Evolutionary conservation across 1,140 invertebrate genomes (phyloP).

Genomic region (Drosophila aff.): DNA sequence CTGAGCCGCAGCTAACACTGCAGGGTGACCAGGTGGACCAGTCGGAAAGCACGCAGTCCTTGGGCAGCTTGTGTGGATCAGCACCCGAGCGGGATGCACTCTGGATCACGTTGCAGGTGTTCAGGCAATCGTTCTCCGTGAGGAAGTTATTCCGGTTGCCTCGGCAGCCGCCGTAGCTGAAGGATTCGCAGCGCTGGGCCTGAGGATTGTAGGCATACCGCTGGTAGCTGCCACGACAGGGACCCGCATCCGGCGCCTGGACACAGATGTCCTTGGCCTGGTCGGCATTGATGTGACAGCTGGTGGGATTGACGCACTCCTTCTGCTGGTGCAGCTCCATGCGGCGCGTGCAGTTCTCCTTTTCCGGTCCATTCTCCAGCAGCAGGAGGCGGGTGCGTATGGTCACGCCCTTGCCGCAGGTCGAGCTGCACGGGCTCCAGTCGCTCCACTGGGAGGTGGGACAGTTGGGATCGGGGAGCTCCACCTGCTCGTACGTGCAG

Average conservation of each 20-base stretch:
- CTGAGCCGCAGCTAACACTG: conserved; percentile 88
- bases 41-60: conserved; percentile 89
- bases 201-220: conserved; percentile 93
- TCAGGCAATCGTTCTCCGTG: conserved; percentile 90
- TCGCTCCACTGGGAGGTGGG: conserved; percentile 90
- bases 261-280: conserved; percentile 93
- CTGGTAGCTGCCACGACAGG: conserved; percentile 92
- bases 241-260: conserved; percentile 90
- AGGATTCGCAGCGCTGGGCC: conserved; percentile 91
- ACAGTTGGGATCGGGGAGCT: conserved; percentile 87
- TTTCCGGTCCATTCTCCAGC: conserved; percentile 87
- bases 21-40: conserved; percentile 93
- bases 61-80: conserved; percentile 78
- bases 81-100: neutral
- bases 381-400: conserved; percentile 90
- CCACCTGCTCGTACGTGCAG: conserved; percentile 87
- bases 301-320: conserved; percentile 88
- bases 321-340: conserved; percentile 89
- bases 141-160: conserved; percentile 96
- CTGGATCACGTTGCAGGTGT: conserved; percentile 87
- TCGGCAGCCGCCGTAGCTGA: conserved; percentile 95
- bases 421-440: conserved; percentile 90
- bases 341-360: conserved; percentile 87
- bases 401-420: conserved; percentile 90
- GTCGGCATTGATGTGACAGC: conserved; percentile 90